Conservation (phyloP, 2,888 invertebrate genomes). For the Amiota minor region DNA sequence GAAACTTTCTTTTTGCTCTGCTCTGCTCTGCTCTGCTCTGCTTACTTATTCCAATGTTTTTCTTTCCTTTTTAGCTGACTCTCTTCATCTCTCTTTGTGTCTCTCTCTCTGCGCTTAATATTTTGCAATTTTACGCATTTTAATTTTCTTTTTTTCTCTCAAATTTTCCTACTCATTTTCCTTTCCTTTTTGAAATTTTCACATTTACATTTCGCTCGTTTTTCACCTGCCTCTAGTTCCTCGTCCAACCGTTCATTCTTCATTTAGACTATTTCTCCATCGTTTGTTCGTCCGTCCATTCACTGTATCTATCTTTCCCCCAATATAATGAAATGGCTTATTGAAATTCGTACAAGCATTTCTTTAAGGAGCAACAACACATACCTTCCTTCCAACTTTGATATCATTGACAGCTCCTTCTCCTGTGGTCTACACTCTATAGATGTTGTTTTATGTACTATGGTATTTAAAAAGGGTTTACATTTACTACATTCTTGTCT, state of each 20-base stretch:
- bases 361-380: constrained; percentile 14
- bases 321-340: constrained; percentile 1
- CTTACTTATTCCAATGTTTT: constrained; percentile 56
- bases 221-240: not conserved
- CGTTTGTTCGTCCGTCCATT: no score
- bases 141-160: constrained; percentile 35
- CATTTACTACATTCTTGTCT: not conserved
- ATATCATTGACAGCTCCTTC: not conserved
- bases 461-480: constrained; percentile 22
- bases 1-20: constrained; percentile 7
- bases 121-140: constrained; percentile 42
- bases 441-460: not conserved
- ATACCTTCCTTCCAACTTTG: not conserved
- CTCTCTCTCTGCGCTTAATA: constrained; percentile 57
- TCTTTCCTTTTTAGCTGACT: constrained; percentile 42
- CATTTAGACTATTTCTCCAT: no score
- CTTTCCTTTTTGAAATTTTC: constrained; percentile 16
- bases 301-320: not conserved
- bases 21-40: constrained; percentile 50
- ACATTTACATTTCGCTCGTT: constrained; percentile 13
- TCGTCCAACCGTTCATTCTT: not conserved
- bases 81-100: constrained; percentile 27
- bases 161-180: constrained; percentile 36
- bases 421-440: no score
- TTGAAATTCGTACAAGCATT: constrained; percentile 25